Evolutionary conservation across 2,797 vertebrate species (phyloP).

Genomic region (Arctocebus calabarensis): DNA sequence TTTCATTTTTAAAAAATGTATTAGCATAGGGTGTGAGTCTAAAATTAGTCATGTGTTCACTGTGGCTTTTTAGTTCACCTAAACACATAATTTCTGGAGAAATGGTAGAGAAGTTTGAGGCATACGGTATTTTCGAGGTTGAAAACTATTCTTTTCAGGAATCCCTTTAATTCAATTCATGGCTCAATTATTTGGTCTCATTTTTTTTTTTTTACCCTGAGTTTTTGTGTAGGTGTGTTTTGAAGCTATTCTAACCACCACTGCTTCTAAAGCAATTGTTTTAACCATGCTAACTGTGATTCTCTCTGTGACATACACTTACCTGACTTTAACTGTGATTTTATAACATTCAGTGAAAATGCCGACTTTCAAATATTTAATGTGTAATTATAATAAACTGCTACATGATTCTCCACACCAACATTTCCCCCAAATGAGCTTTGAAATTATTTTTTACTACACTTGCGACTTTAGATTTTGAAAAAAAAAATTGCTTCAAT

Average conservation of each 20-base stretch:
- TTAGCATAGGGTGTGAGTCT: constrained; percentile 68
- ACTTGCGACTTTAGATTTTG: constrained; percentile 83
- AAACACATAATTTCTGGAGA: constrained; percentile 76
- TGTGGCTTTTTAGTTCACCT: constrained; percentile 75
- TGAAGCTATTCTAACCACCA: constrained; percentile 52
- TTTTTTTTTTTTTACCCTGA: neutral
- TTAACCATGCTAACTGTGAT: constrained; percentile 60
- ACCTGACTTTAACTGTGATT: constrained; percentile 77
- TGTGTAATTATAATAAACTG: constrained; percentile 68
- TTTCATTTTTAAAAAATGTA: constrained; percentile 57
- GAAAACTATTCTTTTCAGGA: constrained; percentile 60
- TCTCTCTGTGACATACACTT: constrained; percentile 68
- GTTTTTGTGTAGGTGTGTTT: neutral
- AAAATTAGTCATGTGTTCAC: constrained; percentile 70
- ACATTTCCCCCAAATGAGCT: constrained; percentile 80
- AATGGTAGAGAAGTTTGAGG: constrained; percentile 72
- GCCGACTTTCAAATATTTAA: constrained; percentile 78
- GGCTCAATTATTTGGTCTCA: neutral
- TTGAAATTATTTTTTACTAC: constrained; percentile 86
- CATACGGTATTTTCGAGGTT: constrained; percentile 74
- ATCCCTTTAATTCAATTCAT: neutral
- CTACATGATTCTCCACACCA: constrained; percentile 77
- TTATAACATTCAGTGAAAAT: constrained; percentile 79
- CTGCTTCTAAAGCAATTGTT: constrained; percentile 66
- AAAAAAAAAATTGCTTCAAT: constrained; percentile 77